Evolutionary conservation across 2,113 vertebrate species (phyloP).

Genomic region (Symphodus melops): DNA sequence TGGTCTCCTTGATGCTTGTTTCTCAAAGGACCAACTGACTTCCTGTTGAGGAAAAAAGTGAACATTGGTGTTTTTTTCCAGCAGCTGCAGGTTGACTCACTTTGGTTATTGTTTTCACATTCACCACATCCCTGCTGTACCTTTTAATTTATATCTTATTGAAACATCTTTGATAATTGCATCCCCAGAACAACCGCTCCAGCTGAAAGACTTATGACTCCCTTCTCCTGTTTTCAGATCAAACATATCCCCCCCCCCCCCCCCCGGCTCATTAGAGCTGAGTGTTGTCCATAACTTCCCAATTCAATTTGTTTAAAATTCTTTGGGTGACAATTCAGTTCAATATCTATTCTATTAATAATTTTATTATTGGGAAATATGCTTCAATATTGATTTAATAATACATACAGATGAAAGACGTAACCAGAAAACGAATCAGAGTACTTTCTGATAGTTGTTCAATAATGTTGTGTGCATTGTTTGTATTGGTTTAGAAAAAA

Average conservation of each 20-base stretch:
- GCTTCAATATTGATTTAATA: no score
- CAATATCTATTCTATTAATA: no score
- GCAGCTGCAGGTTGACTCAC: constrained; percentile 39
- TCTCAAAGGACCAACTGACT: not conserved
- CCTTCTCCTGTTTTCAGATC: not conserved
- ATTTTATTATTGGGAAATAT: no score
- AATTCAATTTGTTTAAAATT: no score
- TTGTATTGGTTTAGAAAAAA: no score
- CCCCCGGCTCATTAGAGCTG: no score
- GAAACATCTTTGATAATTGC: not conserved
- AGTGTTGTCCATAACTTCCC: no score
- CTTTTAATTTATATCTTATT: not conserved
- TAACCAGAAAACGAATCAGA: no score
- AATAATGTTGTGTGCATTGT: no score
- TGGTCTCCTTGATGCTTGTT: not conserved
- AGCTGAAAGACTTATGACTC: constrained; percentile 12
- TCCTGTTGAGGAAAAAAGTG: constrained; percentile 2
- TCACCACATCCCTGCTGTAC: not conserved
- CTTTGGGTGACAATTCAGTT: no score
- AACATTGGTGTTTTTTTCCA: constrained; percentile 2
- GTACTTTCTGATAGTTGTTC: no score
- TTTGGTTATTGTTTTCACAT: not conserved
- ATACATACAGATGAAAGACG: no score
- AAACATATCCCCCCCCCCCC: not conserved
- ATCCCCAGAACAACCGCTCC: not conserved